Base-by-base conservation (phyloP, 2,797 vertebrate genomes). In the Podargus strigoides region DNA sequence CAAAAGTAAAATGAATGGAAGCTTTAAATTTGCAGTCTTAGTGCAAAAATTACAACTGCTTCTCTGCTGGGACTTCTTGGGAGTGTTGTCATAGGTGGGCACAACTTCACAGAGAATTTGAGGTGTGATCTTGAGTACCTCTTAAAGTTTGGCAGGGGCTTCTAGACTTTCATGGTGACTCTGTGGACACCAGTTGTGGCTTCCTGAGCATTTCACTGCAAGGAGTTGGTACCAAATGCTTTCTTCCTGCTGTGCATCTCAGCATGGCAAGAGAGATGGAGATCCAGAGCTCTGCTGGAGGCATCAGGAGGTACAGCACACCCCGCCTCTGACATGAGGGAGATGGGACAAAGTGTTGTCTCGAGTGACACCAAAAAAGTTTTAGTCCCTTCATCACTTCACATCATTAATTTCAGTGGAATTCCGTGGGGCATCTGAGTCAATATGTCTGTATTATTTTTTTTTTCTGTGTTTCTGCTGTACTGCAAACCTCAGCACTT, bases 251-350 rank as follows among this genome's bases (percentile, higher is more conserved):
- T 47, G 19, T 15, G 18, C 27, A 81, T 15, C 30, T 66, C 3
- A 10, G 53, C 5, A 1, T 3, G 21, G 36, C 0, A 0, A 53
- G 50, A 32, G 23, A 34, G 39, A 13, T 37, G 79, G 55, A 77
- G 32, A 59, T 41, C 17, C 79, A 70, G 49, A 83, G 47, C 27
- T 58, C 66, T 66, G 53, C 67, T 60, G 70, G 19, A 79, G 37
- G 42, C 47, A 19, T 16, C 12, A 9, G 23, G 55, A 37, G 9
- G 6, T 32, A n/a, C 32, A 60, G 62, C 41, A 52, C 66, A 46
- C 10, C 44, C 42, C 67, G 37, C 41, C 39, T 60, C 11, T 46
- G 58, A 18, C 41, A 53, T 0, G 0, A 70, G 58, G 52, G 39
- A 77, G 6, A 14, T 28, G 16, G 67, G 76, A 36, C 19, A 58